Evolutionary conservation across 2,888 invertebrate species (phyloP), one percentile per base, ranked within the genome.

Genomic region (Sialis fuliginosa): DNA sequence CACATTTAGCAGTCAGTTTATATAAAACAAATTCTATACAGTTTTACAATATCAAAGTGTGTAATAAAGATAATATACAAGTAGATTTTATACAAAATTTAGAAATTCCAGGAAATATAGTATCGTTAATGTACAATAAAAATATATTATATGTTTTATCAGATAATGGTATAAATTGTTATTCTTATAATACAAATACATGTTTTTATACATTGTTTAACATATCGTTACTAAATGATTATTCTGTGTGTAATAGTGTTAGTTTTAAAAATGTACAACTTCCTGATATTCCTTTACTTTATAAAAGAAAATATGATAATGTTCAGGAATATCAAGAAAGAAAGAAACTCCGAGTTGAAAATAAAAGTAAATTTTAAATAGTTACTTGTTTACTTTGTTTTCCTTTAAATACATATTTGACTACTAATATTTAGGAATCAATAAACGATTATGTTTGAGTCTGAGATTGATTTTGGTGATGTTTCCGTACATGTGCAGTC

Each of bases 241-340:
- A 55, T 51, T 52, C 50, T 48, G 39, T 48, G 31, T 45, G 44
- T 22, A 49, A 45, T 48, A 49, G 51, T 32, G 46, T 46, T 30
- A 33, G 48, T 33, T 52, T 54, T 12, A 48, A 52, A 45, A 42
- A 51, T 46, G 46, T 55, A 44, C 49, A 52, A 42, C 50, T 52
- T 9, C 61, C 63, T 42, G 62, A 64, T 54, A 66, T 79, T 41
- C 73, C 74, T 48, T 60, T 75, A 47, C 71, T 84, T 55, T 86
- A 81, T 56, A 87, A 86, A 62, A 75, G 81, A 55, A 84, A 79
- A 57, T 85, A 74, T 67, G 84, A 87, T 61, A 85, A 84, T 70
- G 75, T 85, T 6, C 79, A 79, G 59, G 84, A 84, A 55, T 87
- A 86, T 64, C 73, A 80, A 57, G 79, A 81, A 61, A 74, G 79